Conservation (phyloP, 2,888 invertebrate genomes). For the Gryllus longicercus region DNA sequence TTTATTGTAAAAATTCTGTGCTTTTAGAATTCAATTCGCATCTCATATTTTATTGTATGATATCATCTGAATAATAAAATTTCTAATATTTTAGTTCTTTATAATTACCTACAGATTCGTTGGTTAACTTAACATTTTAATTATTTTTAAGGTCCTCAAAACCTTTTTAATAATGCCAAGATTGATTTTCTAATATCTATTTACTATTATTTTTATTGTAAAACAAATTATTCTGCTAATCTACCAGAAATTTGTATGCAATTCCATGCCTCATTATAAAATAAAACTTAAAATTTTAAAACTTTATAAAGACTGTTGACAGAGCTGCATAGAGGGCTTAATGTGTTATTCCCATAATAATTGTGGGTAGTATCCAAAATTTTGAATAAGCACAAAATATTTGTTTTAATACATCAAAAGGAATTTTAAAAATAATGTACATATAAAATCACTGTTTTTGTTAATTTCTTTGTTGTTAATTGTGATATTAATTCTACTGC, state of each 20-base stretch:
- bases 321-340: constrained; percentile 17
- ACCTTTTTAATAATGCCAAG: too few species aligned
- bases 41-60: too few species aligned
- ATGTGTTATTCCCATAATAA: constrained; percentile 17
- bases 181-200: too few species aligned
- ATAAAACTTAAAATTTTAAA: not conserved
- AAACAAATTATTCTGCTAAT: not conserved
- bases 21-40: too few species aligned
- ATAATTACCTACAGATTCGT: too few species aligned
- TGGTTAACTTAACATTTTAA: too few species aligned
- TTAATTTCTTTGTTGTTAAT: not conserved
- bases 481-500: constrained; percentile 7
- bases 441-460: not conserved
- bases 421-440: not conserved
- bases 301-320: constrained; percentile 17
- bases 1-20: too few species aligned
- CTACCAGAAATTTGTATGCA: not conserved
- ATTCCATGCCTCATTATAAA: not conserved
- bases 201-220: too few species aligned
- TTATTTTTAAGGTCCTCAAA: too few species aligned
- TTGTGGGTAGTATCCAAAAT: not conserved
- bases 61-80: too few species aligned
- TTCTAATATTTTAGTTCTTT: too few species aligned
- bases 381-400: not conserved
- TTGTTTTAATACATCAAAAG: not conserved